These are phyloP conservation scores for Setophaga petechia DNA, from an alignment of 2,113 vertebrate genomes.

Conservation along the genomic window DNA sequence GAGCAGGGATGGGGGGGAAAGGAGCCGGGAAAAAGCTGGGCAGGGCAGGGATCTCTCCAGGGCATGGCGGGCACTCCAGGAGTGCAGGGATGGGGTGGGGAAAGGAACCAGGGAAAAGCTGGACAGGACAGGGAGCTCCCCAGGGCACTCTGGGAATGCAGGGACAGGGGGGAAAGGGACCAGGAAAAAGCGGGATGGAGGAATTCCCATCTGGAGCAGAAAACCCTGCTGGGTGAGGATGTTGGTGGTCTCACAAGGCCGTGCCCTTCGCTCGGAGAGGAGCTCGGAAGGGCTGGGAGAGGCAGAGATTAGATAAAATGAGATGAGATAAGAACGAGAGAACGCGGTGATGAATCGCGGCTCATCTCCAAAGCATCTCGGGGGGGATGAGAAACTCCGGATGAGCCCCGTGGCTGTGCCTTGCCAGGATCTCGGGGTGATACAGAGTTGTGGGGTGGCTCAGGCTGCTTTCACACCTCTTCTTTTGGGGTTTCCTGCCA, in stretches of 20 bases:
- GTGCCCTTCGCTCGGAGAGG: not conserved
- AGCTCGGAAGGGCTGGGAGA: not conserved
- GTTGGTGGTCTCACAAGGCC: not conserved
- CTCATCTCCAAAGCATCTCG: not conserved
- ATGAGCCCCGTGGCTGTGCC: not conserved
- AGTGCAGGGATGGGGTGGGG: rapidly evolving
- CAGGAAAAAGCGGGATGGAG: not conserved
- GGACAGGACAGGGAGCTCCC: not conserved
- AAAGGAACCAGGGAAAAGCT: not conserved
- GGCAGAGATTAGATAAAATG: not conserved
- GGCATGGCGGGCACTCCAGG: not conserved
- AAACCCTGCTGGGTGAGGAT: rapidly evolving
- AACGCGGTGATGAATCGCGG: not conserved
- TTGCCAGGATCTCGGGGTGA: not conserved
- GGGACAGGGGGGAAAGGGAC: not conserved
- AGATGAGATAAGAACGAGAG: not conserved
- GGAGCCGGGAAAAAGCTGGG: rapidly evolving
- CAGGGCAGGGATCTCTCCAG: not conserved
- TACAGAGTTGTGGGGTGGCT: not conserved
- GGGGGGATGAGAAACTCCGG: not conserved
- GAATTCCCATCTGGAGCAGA: not conserved
- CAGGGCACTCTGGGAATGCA: not conserved
- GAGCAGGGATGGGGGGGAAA: too few species aligned
- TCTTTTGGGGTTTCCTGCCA: not conserved
- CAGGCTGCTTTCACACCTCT: not conserved